Evolutionary conservation across 1,140 invertebrate genomes (phyloP), one percentile per base, ranked within the genome.

Genomic region (Leptopilina clavipes): DNA sequence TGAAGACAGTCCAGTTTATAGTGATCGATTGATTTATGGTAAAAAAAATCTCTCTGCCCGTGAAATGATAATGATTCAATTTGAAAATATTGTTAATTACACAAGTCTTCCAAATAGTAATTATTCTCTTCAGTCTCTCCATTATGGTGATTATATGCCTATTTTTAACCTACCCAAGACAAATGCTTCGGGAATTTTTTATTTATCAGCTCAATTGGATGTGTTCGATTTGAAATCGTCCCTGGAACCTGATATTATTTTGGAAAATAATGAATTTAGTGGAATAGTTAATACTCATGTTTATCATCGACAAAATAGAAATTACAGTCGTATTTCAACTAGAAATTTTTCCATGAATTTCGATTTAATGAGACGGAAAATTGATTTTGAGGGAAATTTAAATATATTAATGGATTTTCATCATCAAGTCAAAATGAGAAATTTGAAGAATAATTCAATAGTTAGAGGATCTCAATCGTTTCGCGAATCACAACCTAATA

Each of bases 11-110:
- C 87, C 87, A 5, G 81, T 89, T 17, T 90, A 88, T 37, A 89
- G 86, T 11, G 88, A 90, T 78, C 82, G 81, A 6, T 78, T 89
- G 8, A 76, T 89, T 25, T 87, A 88, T 43, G 71, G 76, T 10
- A 87, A 84, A 11, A 70, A 83, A n/a, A 72, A 81, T 0, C 76
- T 89, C 1, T 59, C 73, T 1, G 82, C 84, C 0, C 79, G 72
- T 65, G 85, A 88, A 72, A 81, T 86, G n/a, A 48, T 75, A 31
- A 72, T 87, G 9, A 48, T 77, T 19, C 81, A 86, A 6, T 82
- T 73, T 25, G 79, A 80, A 3, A 82, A 86, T 43, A 65, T 75
- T 11, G 31, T 84, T 11, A 82, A 78, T 17, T 87, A 86, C 19
- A 81, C 19, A 37, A n/a, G 59, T 65, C 59, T 25, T 65, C 12